Base-by-base conservation (phyloP, 2,888 invertebrate species). In the Acheta domesticus region DNA sequence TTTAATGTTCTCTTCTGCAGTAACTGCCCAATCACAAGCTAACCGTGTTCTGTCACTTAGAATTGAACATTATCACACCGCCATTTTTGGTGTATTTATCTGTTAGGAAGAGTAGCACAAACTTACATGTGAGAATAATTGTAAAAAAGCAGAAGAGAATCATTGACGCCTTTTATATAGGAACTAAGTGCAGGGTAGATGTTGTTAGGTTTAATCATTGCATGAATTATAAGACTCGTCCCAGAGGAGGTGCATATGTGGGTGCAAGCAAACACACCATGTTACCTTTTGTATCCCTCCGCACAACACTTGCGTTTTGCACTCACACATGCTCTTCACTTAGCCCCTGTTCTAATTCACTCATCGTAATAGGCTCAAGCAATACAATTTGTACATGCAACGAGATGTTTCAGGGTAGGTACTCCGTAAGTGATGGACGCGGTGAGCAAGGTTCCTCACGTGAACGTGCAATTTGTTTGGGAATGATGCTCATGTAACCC, bases 51-150 rank as follows among this genome's bases (percentile, higher is more conserved):
- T 62, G 62, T 62, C n/a, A 62, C 36, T 36, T 36, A 36, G 36
- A 36, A 36, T 36, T 36, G 36, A 36, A 36, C 36, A 36, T 36
- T 36, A 36, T 36, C 4, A 36, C 36, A 36, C 36, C 36, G 8
- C 36, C 36, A 36, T 36, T 62, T 62, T 62, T 62, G 62, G 62
- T 62, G 14, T 62, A 62, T 62, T 12, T 62, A n/a, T 19, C 62
- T n/a, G 14, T 62, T 19, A n/a, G 62, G 62, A 62, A 62, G 62
- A 62, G 62, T n/a, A 62, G n/a, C 62, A 62, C n/a, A 62, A 62
- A 62, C 62, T 62, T 62, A 62, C 36, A 62, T 62, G 62, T 62
- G 62, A 62, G 62, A 62, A 62, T 36, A 62, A 62, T 62, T 62
- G 62, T 62, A n/a, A 12, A 62, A 19, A n/a, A 62, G 62, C n/a